Evolutionary conservation across 1,140 invertebrate genomes (phyloP), one percentile per base, ranked within the genome.

Genomic region (Manduca sexta): DNA sequence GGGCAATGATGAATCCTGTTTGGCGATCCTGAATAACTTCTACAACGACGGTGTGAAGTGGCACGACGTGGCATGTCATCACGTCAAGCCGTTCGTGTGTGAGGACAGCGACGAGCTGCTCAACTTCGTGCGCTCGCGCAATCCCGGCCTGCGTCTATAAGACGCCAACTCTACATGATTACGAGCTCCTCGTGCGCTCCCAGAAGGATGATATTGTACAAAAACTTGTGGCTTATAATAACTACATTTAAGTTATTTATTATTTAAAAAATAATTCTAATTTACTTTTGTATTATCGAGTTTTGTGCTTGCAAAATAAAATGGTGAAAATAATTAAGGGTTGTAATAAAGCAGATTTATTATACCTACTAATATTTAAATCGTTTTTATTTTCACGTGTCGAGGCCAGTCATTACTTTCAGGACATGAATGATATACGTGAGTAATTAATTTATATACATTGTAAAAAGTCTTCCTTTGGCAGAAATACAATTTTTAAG

Each of bases 91-190:
- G 1, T 96, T 96, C 88, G 94, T 97, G 2, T 97, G 95, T 80
- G 95, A 97, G 85, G 95, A 96, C 88, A 95, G 93, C 74, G 94
- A 96, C 54, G 94, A 96, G 84, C 89, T 96, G n/a, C 87, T 96
- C 56, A 95, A 95, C 86, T 96, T 96, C 68, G 94, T 96, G 14
- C 92, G 93, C 58, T 94, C 93, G 10, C 90, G 94, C 67, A 96
- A 96, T 80, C 93, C 93, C 18, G 91, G 91, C 63, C 91, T 94
- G 51, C 93, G 94, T 79, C 89, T 96, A 59, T 95, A 91, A 93
- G 45, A 42, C 39, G 14, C 15, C 4, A 16, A 33, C 16, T 12
- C 5, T 35, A 38, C 56, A 53, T 7, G 11, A 15, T 41, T 18
- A 18, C 13, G 15, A 41, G 12, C 39, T n/a, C 39, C 18, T 18